Base-by-base conservation (phyloP, 2,113 vertebrate species). In the Nannospalax galili region DNA sequence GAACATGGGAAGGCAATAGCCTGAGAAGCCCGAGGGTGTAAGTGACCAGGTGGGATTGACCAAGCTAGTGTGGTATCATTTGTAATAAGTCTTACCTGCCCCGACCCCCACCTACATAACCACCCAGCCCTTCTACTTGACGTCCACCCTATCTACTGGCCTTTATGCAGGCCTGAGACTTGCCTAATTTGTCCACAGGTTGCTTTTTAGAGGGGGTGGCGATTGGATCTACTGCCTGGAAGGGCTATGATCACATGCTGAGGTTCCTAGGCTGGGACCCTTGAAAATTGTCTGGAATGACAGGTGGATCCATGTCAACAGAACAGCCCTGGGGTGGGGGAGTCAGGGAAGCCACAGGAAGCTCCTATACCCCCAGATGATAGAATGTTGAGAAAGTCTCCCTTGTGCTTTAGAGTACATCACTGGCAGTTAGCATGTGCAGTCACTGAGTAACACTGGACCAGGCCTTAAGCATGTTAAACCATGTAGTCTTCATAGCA, bases 301-400 rank as follows among this genome's bases (percentile, higher is more conserved):
- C 58, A 72, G 24, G 35, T 65, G 26, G 60, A 35, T 70, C 40
- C 74, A 64, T 24, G 56, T 62, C 5, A 37, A 64, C 42, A 12
- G n/a, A 35, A 74, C 37, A 67, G n/a, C 37, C 81, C 73, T 20
- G 8, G 3, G 37, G 14, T n/a, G 65, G 45, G 42, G 11, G 90
- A 58, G 62, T 89, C 80, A 75, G 22, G 40, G 58, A 24, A 67
- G 60, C 35, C 3, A 2, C 80, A 37, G 42, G 1, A n/a, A 37
- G 52, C 37, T n/a, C 30, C 80, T 4, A 5, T 24, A 2, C 5
- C 24, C 15, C 4, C 15, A 0, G 0, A 7, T 10, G 26, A 28
- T 8, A 22, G 30, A 11, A 69, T 45, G 0, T 40, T 22, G 0
- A 12, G 37, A 30, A 52, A 65, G 77, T 9, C 69, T 84, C 67